Conservation (phyloP, 2,113 vertebrate species). For the Bubo bubo region DNA sequence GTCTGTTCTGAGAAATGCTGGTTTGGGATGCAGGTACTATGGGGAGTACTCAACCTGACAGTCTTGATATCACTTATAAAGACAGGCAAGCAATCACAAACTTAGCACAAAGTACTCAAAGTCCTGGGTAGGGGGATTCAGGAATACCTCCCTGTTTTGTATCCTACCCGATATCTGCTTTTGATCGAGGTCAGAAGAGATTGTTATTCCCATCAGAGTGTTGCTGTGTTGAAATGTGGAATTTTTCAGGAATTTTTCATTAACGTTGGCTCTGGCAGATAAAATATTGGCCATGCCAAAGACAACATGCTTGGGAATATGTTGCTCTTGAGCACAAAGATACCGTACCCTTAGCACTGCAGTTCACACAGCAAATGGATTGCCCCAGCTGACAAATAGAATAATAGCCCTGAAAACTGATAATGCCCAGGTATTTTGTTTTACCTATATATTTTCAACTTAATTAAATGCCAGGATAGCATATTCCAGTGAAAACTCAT, state of each 20-base stretch:
- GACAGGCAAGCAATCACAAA: neutral
- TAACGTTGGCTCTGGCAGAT: slow-evolving; percentile 64
- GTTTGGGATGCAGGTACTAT: neutral
- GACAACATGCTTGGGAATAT: slow-evolving; percentile 63
- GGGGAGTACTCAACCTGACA: neutral
- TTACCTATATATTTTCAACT: neutral
- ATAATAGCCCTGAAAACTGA: neutral
- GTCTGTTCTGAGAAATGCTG: neutral
- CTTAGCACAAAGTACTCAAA: neutral
- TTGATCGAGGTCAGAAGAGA: neutral
- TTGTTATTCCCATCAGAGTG: slow-evolving; percentile 40
- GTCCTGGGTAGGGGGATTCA: neutral
- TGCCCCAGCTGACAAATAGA: neutral
- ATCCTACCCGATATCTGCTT: neutral
- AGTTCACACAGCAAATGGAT: neutral
- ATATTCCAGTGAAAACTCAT: neutral
- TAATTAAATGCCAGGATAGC: neutral
- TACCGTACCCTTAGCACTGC: neutral
- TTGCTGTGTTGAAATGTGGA: slow-evolving; percentile 44
- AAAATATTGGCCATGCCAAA: slow-evolving; percentile 60
- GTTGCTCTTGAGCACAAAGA: neutral
- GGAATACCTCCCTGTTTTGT: neutral
- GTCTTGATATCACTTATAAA: neutral
- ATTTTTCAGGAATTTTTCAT: slow-evolving; percentile 73
- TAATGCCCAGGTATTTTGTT: neutral